A percentile compares a stretch with the other conserved stretches of the same genome.
Conservation (phyloP, 1,140 invertebrate species). For the Neomicropteryx cornuta region DNA sequence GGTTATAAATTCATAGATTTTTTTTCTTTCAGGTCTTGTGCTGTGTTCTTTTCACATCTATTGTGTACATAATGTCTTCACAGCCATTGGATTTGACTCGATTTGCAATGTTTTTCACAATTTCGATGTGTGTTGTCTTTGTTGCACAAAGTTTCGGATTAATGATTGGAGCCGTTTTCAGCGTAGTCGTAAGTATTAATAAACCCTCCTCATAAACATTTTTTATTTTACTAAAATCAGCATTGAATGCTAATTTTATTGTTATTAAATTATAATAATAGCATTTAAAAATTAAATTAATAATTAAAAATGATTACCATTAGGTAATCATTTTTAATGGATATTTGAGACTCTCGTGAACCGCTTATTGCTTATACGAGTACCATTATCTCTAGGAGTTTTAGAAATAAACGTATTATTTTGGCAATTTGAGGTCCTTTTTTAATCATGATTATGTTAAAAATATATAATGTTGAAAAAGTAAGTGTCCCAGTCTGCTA, state of each 20-base stretch:
- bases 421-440: no score
- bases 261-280: conserved; percentile 5
- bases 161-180: conserved; percentile 75
- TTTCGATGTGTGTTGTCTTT: conserved; percentile 70
- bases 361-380: no score
- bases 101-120: conserved; percentile 72
- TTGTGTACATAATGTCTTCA: conserved; percentile 78
- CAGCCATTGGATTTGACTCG: conserved; percentile 67
- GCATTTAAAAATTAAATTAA: no score
- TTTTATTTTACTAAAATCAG: neutral
- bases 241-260: conserved; percentile 3
- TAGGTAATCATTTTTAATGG: no score
- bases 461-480: no score
- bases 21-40: conserved; percentile 47
- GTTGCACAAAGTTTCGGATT: conserved; percentile 84
- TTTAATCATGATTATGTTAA: no score
- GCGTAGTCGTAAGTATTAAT: conserved; percentile 61
- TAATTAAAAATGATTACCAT: no score
- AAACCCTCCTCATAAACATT: conserved; percentile 1
- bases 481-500: no score
- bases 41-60: conserved; percentile 65
- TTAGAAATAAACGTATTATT: no score
- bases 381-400: no score
- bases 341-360: no score
- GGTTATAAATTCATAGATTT: conserved; percentile 3